Evolutionary conservation across 2,113 vertebrate species (phyloP).

Genomic region (Neomonachus schauinslandi): DNA sequence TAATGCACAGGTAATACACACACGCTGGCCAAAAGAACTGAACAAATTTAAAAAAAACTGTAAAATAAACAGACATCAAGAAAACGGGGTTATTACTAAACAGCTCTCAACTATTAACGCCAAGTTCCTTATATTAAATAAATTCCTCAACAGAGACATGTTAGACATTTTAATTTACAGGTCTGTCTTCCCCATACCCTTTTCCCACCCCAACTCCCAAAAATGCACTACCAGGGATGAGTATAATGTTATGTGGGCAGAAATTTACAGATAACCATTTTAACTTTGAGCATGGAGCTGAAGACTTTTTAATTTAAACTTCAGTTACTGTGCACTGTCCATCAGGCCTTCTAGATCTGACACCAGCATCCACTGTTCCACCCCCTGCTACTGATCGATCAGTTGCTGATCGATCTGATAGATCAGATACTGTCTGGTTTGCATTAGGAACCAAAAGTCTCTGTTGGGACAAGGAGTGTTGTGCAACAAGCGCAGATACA

Average conservation of each 20-base stretch:
- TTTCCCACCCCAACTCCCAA: constrained; percentile 81
- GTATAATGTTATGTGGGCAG: constrained; percentile 83
- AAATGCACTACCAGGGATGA: constrained; percentile 83
- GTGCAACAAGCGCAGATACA: constrained; percentile 79
- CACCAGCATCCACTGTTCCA: constrained; percentile 80
- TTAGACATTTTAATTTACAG: constrained; percentile 85
- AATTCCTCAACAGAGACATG: constrained; percentile 84
- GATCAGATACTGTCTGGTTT: constrained; percentile 86
- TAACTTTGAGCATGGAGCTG: constrained; percentile 74
- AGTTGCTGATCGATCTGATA: constrained; percentile 79
- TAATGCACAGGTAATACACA: constrained; percentile 86
- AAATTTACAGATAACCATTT: constrained; percentile 83
- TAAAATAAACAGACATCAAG: constrained; percentile 85
- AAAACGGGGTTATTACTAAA: constrained; percentile 86
- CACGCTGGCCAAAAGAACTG: constrained; percentile 83
- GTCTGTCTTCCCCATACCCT: constrained; percentile 77
- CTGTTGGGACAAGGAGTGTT: constrained; percentile 83
- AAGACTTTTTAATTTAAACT: constrained; percentile 90
- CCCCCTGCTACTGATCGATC: constrained; percentile 87
- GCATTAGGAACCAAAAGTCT: constrained; percentile 86
- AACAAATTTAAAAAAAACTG: constrained; percentile 76
- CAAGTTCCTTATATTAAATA: constrained; percentile 85
- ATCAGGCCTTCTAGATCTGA: constrained; percentile 94
- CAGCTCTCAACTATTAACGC: constrained; percentile 83
- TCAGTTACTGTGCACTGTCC: constrained; percentile 97